Conservation (phyloP, 2,888 invertebrate genomes). For the Thyatira batis region DNA sequence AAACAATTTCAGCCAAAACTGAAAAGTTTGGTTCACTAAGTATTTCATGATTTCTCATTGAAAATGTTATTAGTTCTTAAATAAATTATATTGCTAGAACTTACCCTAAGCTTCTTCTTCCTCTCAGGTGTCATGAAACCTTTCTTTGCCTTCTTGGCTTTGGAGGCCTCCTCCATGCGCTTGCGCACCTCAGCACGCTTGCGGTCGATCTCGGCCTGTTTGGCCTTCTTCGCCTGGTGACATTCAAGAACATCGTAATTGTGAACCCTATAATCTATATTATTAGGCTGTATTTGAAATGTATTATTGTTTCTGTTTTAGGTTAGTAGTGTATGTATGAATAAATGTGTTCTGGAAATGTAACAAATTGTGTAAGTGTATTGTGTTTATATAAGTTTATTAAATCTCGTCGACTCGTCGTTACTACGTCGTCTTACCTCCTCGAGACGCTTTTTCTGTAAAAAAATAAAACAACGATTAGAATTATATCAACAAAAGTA, state of each 20-base stretch:
- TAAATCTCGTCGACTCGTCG: slow-evolving; percentile 21
- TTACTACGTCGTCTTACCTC: slow-evolving; percentile 87
- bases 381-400: not conserved
- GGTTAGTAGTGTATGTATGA: slow-evolving; percentile 12
- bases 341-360: slow-evolving; percentile 12
- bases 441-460: slow-evolving; percentile 90
- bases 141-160: slow-evolving; percentile 99
- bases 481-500: slow-evolving; percentile 17
- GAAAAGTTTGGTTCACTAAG: no score
- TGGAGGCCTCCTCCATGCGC: slow-evolving; percentile 99
- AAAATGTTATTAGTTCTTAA: no score
- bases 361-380: slow-evolving; percentile 17
- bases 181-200: slow-evolving; percentile 99
- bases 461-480: slow-evolving; percentile 76
- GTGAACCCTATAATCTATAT: slow-evolving; percentile 18
- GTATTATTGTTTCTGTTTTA: not conserved
- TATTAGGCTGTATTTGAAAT: not conserved
- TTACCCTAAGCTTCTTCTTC: slow-evolving; percentile 99
- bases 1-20: no score
- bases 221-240: slow-evolving; percentile 96
- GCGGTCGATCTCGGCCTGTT: slow-evolving; percentile 98
- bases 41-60: no score
- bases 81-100: slow-evolving; percentile 51
- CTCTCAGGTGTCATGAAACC: slow-evolving; percentile 99
- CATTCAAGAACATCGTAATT: slow-evolving; percentile 50